Evolutionary conservation across 1,140 invertebrate species (phyloP).

Genomic region (Halesus radiatus): DNA sequence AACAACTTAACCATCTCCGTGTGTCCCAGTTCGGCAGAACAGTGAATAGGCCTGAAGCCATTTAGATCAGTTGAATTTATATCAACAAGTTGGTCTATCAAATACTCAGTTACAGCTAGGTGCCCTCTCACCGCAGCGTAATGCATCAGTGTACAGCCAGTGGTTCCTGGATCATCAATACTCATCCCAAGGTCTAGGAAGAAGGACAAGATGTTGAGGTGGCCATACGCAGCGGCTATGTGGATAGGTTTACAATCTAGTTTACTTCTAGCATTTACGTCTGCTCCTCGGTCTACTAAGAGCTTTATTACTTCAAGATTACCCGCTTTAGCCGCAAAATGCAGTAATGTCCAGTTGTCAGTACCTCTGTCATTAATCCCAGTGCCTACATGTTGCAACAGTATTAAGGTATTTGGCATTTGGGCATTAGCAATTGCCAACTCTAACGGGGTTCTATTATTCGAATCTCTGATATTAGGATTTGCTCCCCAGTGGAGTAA

Average conservation of each 20-base stretch:
- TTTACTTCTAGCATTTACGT: not conserved
- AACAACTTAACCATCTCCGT: not conserved
- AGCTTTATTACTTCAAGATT: not conserved
- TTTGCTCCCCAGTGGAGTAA: not conserved
- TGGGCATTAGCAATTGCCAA: not conserved
- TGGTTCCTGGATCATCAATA: not conserved
- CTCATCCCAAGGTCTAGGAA: not conserved
- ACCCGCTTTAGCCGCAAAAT: not conserved
- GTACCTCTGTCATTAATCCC: not conserved
- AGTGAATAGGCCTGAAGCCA: not conserved
- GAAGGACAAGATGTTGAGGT: not conserved
- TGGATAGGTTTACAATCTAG: not conserved
- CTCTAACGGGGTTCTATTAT: not conserved
- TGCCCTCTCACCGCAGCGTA: not conserved
- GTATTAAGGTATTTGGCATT: not conserved
- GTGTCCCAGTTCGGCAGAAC: not conserved
- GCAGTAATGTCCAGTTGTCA: not conserved
- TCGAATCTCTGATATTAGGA: not conserved
- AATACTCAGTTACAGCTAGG: not conserved
- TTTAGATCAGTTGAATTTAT: not conserved
- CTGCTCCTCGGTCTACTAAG: not conserved
- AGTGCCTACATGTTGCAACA: not conserved
- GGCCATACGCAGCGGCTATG: not conserved
- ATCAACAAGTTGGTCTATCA: not conserved
- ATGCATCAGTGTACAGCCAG: not conserved